Conservation (phyloP, 2,888 invertebrate genomes). For the Amblyjoppa proteus region DNA sequence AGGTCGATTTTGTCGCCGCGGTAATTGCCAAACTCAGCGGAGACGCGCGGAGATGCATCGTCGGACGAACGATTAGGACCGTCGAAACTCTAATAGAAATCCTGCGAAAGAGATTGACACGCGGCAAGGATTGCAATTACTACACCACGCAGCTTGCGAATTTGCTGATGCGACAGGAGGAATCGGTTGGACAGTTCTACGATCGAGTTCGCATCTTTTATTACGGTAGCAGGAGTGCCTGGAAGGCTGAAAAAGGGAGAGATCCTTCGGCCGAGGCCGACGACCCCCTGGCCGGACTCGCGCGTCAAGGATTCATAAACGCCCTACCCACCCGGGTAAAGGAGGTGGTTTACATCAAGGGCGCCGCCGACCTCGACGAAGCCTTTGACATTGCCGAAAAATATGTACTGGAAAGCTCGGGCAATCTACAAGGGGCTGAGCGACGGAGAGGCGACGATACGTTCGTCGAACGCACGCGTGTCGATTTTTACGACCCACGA, state of each 20-base stretch:
- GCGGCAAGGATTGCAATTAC: background rate
- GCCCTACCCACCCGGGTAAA: background rate
- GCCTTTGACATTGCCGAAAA: background rate
- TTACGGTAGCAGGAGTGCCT: background rate
- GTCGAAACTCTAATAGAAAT: background rate
- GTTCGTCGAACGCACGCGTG: background rate
- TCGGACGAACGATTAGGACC: constrained; percentile 19
- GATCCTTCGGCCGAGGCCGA: background rate
- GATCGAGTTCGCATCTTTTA: background rate
- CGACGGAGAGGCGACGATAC: background rate
- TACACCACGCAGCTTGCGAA: background rate
- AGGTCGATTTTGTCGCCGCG: background rate
- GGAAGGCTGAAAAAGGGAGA: background rate
- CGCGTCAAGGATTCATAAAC: background rate
- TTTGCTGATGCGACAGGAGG: background rate
- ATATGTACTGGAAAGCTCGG: background rate
- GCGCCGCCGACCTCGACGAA: background rate
- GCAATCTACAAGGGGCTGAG: background rate
- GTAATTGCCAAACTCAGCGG: constrained; percentile 31
- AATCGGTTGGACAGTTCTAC: background rate
- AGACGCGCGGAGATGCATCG: constrained; percentile 28
- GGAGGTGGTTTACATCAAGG: background rate
- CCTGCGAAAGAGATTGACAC: background rate
- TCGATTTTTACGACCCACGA: background rate
- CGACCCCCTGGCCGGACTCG: background rate